Evolutionary conservation across 2,888 invertebrate species (phyloP), one percentile per base, ranked within the genome.

Genomic region (Amblyjoppa fuscipennis): DNA sequence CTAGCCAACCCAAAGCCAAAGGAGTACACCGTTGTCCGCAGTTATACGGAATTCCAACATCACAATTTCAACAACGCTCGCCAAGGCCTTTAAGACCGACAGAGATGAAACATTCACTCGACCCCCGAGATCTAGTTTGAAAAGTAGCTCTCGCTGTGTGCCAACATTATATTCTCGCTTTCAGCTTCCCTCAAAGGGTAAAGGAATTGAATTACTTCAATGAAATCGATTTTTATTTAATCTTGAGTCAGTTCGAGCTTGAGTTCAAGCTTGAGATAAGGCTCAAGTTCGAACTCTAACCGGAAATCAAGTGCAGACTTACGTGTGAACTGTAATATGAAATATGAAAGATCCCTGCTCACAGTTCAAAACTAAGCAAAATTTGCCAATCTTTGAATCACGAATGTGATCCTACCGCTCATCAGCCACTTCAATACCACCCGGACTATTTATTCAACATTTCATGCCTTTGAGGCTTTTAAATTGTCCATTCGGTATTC

Each of bases 11-110:
- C 79, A 85, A 85, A 82, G 85, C 82, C 85, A 85, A 85, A 85
- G 85, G 82, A 85, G 80, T 85, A 82, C 80, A 80, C 61, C 79
- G 34, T 31, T 66, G 68, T 51, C 59, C 71, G 79, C 73, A 80
- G 79, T 83, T 85, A 75, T 66, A 83, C 82, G 71, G 76, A 85
- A 85, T 85, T 85, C 82, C 66, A 71, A 38, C 53, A 68, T 79
- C 69, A 59, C 25, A 66, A 45, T 70, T 81, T 66, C 70, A 71
- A 56, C 71, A 66, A 49, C 28, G 25, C 20, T 61, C 53, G 13
- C 53, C 49, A 34, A 56, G 38, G 25, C 59, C 77, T 82, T 79
- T 69, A 81, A 66, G 45, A 81, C 49, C 75, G 70, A 31, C 28
- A 11, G 68, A 45, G 41, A 76, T 66, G 45, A 34, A 31, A 80